phyloP scores from a whole-genome alignment of 2,113 vertebrate species.

The Misgurnus mizolepis region DNA sequence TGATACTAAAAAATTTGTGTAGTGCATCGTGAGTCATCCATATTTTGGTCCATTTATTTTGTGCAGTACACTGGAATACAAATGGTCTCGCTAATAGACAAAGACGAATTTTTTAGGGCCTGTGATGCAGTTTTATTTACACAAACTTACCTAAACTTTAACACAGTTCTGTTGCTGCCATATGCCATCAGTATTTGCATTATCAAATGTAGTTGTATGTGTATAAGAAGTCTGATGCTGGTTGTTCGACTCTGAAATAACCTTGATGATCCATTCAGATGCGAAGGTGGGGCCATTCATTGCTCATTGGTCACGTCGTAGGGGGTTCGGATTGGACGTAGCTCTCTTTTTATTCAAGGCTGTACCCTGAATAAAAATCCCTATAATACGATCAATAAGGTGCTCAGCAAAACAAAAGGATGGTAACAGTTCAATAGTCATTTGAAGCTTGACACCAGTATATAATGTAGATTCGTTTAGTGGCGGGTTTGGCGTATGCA shows the following conservation, averaged over 20 bases:
- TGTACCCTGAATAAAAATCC: slow-evolving; percentile 46
- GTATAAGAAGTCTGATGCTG: neutral
- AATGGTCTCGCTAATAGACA: neutral
- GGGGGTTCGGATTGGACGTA: slow-evolving; percentile 2
- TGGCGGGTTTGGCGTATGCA: neutral
- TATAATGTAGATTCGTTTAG: slow-evolving; percentile 39
- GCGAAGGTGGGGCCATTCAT: neutral
- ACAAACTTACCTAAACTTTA: neutral
- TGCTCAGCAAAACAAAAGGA: slow-evolving; percentile 31
- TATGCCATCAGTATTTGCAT: neutral
- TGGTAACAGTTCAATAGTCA: slow-evolving; percentile 41
- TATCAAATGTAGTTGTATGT: neutral
- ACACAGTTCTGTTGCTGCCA: neutral
- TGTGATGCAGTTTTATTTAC: neutral
- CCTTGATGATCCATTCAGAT: neutral
- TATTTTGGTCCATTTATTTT: too few relatives aligned
- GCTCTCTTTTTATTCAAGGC: slow-evolving; percentile 30
- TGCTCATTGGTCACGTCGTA: neutral
- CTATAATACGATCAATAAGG: slow-evolving; percentile 43
- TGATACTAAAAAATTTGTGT: too few relatives aligned
- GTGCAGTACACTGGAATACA: too few relatives aligned
- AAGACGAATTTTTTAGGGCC: neutral
- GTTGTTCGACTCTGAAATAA: slow-evolving; percentile 17
- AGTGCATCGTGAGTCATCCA: too few relatives aligned
- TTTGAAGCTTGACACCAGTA: slow-evolving; percentile 18